These are phyloP conservation scores for Tapera naevia DNA, from an alignment of 2,797 vertebrate species.

Conservation along the genomic window DNA sequence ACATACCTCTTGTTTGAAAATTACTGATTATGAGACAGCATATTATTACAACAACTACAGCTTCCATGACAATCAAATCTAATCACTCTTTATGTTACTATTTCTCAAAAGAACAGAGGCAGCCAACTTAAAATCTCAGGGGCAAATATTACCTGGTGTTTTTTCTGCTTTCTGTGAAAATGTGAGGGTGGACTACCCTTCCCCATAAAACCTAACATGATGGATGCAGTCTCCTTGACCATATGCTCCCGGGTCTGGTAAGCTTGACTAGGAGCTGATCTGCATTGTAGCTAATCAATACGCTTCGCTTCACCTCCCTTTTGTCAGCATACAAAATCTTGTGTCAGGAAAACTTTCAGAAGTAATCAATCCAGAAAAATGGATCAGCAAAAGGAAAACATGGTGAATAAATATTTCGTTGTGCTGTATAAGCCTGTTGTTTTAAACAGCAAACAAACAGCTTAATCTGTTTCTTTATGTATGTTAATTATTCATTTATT, in stretches of 20 bases:
- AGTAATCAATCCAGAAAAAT: slow-evolving; percentile 63
- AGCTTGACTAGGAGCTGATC: slow-evolving; percentile 28
- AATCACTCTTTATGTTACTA: neutral
- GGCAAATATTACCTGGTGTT: neutral
- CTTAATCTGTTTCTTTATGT: neutral
- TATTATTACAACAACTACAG: neutral
- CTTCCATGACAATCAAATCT: neutral
- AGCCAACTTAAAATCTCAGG: neutral
- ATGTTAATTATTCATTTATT: slow-evolving; percentile 53
- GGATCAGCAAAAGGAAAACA: slow-evolving; percentile 49
- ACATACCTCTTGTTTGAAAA: neutral
- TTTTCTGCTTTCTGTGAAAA: slow-evolving; percentile 30
- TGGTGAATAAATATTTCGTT: slow-evolving; percentile 61
- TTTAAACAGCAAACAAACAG: slow-evolving; percentile 39
- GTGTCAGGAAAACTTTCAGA: slow-evolving; percentile 61
- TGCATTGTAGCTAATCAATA: slow-evolving; percentile 43
- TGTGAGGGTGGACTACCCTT: neutral
- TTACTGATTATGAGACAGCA: neutral
- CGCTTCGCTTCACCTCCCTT: slow-evolving; percentile 29
- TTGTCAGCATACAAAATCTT: slow-evolving; percentile 55
- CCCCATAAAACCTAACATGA: neutral
- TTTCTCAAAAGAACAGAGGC: neutral
- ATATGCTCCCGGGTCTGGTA: neutral
- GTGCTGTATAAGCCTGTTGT: slow-evolving; percentile 32
- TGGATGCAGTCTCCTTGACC: neutral